Conservation (phyloP, 2,797 vertebrate genomes). For the Linurgus olivaceus region DNA sequence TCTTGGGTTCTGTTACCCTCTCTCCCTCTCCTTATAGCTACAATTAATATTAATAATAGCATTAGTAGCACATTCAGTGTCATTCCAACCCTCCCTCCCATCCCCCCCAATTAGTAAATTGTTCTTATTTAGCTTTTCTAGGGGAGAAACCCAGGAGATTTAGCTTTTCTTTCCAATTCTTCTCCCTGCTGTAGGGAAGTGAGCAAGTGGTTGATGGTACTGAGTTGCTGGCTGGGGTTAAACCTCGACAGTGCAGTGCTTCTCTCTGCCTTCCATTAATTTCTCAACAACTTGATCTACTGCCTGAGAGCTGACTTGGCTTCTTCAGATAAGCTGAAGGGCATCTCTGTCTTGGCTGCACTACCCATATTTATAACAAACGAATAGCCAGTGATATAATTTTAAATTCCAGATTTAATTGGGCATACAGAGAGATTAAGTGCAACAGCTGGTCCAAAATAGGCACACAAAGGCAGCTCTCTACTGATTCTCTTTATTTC, state of each 20-base stretch:
- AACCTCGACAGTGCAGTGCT: rapidly evolving
- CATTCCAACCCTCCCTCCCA: not conserved
- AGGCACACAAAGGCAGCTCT: not conserved
- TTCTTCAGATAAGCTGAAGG: not conserved
- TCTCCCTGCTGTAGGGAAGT: not conserved
- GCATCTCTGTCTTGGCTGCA: not conserved
- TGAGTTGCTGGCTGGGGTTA: not conserved
- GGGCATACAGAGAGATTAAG: not conserved
- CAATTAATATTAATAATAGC: not conserved
- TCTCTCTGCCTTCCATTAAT: not conserved
- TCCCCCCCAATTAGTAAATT: not conserved
- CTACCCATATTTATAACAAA: not conserved
- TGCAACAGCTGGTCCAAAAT: not conserved
- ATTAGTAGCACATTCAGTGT: not conserved
- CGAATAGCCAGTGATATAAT: not conserved
- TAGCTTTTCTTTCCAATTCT: not conserved
- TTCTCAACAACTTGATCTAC: not conserved
- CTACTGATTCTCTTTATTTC: not conserved
- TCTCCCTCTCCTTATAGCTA: not conserved
- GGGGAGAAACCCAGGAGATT: not conserved
- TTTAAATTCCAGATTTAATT: not conserved
- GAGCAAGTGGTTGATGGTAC: not conserved
- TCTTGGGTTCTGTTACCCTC: not conserved
- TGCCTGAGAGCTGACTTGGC: not conserved
- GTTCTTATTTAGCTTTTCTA: not conserved